Conservation (phyloP, 64 coral and sea anemone species). For the Platygyra sinensis region DNA sequence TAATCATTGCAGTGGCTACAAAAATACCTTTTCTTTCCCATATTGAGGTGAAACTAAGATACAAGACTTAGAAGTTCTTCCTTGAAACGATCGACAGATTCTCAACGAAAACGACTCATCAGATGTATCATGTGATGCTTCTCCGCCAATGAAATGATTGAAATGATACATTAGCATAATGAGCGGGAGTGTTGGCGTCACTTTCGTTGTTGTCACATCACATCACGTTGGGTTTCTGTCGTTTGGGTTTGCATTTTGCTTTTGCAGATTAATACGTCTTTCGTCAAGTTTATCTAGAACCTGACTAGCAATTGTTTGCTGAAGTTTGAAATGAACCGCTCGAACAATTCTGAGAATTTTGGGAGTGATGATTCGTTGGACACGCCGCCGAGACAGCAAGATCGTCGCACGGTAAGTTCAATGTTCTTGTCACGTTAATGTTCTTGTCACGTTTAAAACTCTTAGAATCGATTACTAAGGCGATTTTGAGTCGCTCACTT, state of each 20-base stretch:
- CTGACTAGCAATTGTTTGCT: background rate
- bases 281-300: conserved; percentile 6
- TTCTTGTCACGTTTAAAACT: conserved; percentile 10
- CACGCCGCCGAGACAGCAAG: background rate
- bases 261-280: conserved; percentile 4
- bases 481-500: background rate
- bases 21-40: background rate
- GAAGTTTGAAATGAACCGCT: background rate
- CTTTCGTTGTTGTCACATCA: conserved; percentile 1
- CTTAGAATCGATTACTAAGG: background rate
- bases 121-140: conserved; percentile 4
- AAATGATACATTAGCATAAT: conserved; percentile 21
- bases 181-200: background rate
- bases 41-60: background rate
- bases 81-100: background rate
- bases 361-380: background rate
- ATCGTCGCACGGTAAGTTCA: background rate
- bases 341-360: conserved; percentile 3
- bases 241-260: background rate
- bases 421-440: conserved; percentile 15
- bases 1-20: conserved; percentile 24
- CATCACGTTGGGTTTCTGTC: background rate
- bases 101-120: background rate
- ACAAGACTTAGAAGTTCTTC: background rate
- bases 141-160: background rate